Evolutionary conservation across 2,888 invertebrate species (phyloP), one percentile per base, ranked within the genome.

Genomic region (Tortrix viridana): DNA sequence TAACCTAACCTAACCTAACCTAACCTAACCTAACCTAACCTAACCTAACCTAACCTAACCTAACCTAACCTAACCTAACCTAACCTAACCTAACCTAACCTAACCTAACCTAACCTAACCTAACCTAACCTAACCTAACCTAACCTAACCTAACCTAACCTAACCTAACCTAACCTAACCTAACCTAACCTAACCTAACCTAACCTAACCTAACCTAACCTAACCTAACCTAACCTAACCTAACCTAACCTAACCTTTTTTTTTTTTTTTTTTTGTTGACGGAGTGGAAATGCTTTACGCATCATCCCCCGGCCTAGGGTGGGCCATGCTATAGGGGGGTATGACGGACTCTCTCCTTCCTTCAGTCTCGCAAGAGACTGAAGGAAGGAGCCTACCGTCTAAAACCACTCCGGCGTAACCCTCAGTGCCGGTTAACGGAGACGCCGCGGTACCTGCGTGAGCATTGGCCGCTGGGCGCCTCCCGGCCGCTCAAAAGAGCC

Each of bases 1-100:
- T 44, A 44, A 44, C 44, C 44, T 44, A 44, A 44, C 44, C 44
- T 44, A 44, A 44, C 44, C 44, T 44, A 44, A 44, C 44, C 44
- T 44, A 44, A 44, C 44, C 44, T 44, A 44, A 44, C 44, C 44
- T 44, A 44, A 44, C 44, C 44, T 44, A 44, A 44, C 44, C n/a
- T 14, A 16, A 44, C 16, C 18, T n/a, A 44, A n/a, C 16, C 16
- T 44, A 44, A 44, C 44, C 44, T 44, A 44, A 44, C 44, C 44
- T 44, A 44, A 44, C 44, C 44, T 44, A 44, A 44, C 44, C 44
- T 44, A 44, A 44, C 44, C 44, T 44, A 44, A 44, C 44, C 44
- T 44, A 44, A 44, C 44, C 44, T 44, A 44, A 44, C 44, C 44
- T 44, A 44, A 44, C 44, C 44, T 44, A 44, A 44, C 44, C 44